Percentiles rank a stretch among this genome's conserved stretches.
Conservation (phyloP, 2,113 vertebrate species). For the Chascanopsetta lugubris region DNA sequence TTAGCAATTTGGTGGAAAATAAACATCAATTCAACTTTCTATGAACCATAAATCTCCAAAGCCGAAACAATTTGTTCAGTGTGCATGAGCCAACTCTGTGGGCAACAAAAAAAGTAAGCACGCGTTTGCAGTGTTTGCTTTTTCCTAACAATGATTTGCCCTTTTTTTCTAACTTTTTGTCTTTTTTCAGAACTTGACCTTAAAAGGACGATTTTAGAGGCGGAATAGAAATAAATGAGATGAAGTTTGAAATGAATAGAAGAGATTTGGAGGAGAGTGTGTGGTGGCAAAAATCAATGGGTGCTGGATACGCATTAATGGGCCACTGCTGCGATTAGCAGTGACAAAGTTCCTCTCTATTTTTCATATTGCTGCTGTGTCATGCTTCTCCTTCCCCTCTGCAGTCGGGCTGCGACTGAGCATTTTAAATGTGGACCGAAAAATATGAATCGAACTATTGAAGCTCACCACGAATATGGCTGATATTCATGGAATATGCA, state of each 20-base stretch:
- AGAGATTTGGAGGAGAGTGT: conserved; percentile 7
- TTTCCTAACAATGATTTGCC: conserved; percentile 33
- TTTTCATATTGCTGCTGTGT: conserved; percentile 64
- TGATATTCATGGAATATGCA: not conserved
- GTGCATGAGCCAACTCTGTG: conserved; percentile 32
- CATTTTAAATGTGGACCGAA: conserved; percentile 11
- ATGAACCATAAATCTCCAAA: conserved; percentile 57
- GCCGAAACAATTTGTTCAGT: conserved; percentile 54
- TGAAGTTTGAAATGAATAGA: conserved; percentile 15
- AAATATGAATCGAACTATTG: conserved; percentile 32
- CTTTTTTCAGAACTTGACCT: conserved; percentile 31
- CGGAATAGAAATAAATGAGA: conserved; percentile 6
- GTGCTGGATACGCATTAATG: conserved; percentile 49
- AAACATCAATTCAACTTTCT: conserved; percentile 68
- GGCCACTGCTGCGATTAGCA: conserved; percentile 47
- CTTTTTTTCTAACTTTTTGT: too few species aligned
- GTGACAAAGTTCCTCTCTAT: conserved; percentile 56
- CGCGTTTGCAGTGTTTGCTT: conserved; percentile 23
- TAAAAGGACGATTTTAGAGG: conserved; percentile 16
- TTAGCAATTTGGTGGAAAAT: conserved; percentile 62
- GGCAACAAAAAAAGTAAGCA: conserved; percentile 43
- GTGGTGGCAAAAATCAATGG: conserved; percentile 31
- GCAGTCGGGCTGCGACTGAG: conserved; percentile 59
- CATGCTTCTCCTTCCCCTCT: conserved; percentile 61
- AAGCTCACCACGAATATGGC: conserved; percentile 9